Base-by-base conservation (phyloP, 1,140 invertebrate species). In the Caenorhabditis brenneri region DNA sequence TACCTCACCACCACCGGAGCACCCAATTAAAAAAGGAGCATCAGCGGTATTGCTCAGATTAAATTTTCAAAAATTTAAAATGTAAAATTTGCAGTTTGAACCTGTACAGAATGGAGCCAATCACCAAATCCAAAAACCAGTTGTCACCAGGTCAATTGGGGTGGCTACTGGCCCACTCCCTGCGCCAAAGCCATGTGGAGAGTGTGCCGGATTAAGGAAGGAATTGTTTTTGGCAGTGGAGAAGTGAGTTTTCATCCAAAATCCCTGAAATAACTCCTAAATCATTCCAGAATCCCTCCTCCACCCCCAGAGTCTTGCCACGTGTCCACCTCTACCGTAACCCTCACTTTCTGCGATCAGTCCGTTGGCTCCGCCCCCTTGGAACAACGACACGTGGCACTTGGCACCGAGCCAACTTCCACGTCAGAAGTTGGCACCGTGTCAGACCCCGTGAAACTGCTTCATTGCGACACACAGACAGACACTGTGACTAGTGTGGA, bases 141-240 rank as follows among this genome's bases (percentile, higher is more conserved):
- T 78, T 1, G 81, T 39, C 29, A 83, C 33, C 3, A 19, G 31
- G 0, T 74, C 82, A 0, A 24, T 83, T 5, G 82, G 22, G 1
- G 65, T 69, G 19, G 55, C 69, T 6, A 83, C 82, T 7, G 82
- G 82, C 19, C 82, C 82, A 15, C 78, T 83, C 2, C 82, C 82
- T 5, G 58, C 82, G 3, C 48, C 36, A 19, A 83, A 83, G 31
- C 82, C 82, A 7, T 83, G 82, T 31, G 78, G 69, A 46, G 82
- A 83, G 22, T 83, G 82, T 31, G 58, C 60, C 10, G 78, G 51
- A 29, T 31, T 83, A 27, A 42, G 53, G 49, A 83, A 83, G 24
- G 82, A 83, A 48, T 49, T 83, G 19, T 74, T 74, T 74, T 74
- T 74, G 65, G 65, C 65, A 0, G 65, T 74, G 29, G 65, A 74